Percentiles rank a stretch among this genome's conserved stretches.
phyloP scores from a whole-genome alignment of 1,140 invertebrate genomes.

The Archivesica marissinica region DNA sequence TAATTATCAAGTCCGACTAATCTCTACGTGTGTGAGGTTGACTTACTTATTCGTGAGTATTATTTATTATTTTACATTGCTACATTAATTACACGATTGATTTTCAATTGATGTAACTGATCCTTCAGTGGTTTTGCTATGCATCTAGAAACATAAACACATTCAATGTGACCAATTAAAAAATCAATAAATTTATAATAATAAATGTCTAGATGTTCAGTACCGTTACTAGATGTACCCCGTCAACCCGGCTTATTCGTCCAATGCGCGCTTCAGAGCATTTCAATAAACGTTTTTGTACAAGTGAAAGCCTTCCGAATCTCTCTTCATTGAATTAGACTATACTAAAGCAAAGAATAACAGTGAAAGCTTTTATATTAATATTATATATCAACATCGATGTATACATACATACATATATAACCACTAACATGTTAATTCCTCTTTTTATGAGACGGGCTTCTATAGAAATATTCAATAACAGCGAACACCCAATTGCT shows the following conservation, averaged over 20 bases:
- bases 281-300: conserved; percentile 31
- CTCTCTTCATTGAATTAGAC: conserved; percentile 21
- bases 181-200: no score
- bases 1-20: no score
- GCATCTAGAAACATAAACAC: no score
- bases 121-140: no score
- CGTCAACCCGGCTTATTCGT: conserved; percentile 14
- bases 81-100: no score
- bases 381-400: conserved; percentile 5
- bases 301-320: background rate
- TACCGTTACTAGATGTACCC: no score
- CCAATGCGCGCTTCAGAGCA: conserved; percentile 9
- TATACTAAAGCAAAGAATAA: background rate
- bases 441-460: conserved; percentile 5
- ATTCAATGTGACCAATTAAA: no score
- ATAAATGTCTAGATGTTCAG: no score
- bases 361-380: background rate
- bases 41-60: no score
- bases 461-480: background rate
- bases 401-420: conserved; percentile 1
- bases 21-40: no score
- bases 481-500: conserved; percentile 6
- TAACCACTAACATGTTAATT: conserved; percentile 34
- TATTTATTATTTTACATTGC: no score
- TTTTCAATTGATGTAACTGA: no score